Conservation (phyloP, 2,797 vertebrate genomes). For the Syncerus caffer region DNA sequence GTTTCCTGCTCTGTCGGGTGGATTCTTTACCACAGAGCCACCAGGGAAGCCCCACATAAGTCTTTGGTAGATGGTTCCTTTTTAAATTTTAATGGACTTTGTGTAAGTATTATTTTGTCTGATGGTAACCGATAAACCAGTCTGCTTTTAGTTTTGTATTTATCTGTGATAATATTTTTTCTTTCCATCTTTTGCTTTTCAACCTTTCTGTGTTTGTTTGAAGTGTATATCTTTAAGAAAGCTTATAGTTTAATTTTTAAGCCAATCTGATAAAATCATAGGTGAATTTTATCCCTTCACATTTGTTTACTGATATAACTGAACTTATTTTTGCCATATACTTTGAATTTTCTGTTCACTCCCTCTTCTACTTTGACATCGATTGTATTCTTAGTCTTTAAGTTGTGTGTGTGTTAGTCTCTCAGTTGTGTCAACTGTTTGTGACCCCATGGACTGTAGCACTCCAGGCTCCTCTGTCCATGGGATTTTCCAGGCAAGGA, state of each 20-base stretch:
- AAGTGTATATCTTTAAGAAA: background rate
- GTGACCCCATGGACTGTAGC: background rate
- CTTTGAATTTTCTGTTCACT: background rate
- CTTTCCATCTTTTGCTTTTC: slow-evolving; percentile 2
- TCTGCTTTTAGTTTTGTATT: background rate
- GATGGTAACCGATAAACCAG: background rate
- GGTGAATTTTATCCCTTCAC: background rate
- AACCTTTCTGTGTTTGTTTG: background rate
- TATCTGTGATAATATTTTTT: background rate
- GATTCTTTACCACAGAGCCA: background rate
- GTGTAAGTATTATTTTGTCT: background rate
- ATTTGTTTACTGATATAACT: background rate
- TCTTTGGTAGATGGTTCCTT: background rate
- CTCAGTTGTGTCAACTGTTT: background rate
- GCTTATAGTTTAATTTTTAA: background rate
- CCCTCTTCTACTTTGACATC: background rate
- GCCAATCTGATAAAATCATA: background rate
- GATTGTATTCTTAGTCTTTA: background rate
- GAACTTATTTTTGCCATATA: background rate
- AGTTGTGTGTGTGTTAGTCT: background rate
- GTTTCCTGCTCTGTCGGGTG: background rate
- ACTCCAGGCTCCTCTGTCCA: background rate
- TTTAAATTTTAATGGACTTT: background rate
- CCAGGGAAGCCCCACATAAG: background rate
- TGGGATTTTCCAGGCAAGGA: background rate